Conservation (phyloP, 2,113 vertebrate genomes). For the Petrocephalus microphthalmus region DNA sequence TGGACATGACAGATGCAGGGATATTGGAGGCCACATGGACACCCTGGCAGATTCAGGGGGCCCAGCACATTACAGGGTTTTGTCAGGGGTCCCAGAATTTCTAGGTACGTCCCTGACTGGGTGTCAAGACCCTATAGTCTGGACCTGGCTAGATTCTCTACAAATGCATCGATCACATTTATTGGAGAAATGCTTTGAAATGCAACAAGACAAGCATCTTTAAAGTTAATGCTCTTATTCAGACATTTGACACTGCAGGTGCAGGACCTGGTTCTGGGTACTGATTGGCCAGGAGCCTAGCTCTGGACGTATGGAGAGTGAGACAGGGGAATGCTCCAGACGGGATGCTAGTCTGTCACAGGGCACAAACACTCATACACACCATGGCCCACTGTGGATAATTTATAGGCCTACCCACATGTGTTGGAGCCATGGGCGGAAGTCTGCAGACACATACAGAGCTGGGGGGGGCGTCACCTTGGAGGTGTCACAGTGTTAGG, state of each 20-base stretch:
- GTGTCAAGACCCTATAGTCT: background rate
- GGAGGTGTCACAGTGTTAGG: background rate
- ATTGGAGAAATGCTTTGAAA: background rate
- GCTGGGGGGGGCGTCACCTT: background rate
- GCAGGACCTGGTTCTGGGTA: background rate
- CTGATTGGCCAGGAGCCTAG: background rate
- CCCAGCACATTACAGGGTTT: background rate
- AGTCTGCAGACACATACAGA: background rate
- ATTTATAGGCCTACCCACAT: background rate
- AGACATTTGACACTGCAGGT: background rate
- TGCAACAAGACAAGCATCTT: background rate
- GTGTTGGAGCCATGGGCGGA: background rate
- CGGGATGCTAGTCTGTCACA: background rate
- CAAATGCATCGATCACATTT: background rate
- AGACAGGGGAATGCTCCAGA: background rate
- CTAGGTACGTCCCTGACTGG: background rate
- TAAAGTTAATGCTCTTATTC: background rate
- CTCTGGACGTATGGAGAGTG: background rate
- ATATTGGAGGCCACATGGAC: background rate
- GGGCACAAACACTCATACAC: background rate
- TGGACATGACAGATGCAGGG: background rate
- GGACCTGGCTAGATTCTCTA: background rate
- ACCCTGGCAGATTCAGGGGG: background rate
- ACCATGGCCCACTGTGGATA: background rate
- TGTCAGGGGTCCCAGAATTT: background rate